phyloP scores from a whole-genome alignment of 2,113 vertebrate species.

The Python bivittatus region DNA sequence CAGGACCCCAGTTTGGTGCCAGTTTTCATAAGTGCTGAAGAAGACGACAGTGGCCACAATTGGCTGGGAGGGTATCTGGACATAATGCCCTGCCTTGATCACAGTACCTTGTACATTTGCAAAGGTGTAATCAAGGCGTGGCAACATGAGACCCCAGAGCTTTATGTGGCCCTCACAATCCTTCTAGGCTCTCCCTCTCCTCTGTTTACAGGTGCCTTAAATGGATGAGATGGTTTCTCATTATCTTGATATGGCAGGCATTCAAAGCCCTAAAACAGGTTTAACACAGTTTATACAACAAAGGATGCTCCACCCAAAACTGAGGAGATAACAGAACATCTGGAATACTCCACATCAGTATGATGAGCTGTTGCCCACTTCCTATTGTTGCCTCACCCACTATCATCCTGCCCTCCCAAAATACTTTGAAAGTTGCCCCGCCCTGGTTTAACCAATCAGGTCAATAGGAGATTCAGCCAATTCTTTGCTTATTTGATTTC shows the following conservation, averaged over 20 bases:
- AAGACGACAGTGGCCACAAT: background rate
- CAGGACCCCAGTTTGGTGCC: background rate
- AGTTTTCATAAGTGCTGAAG: background rate
- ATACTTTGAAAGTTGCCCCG: background rate
- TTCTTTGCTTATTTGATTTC: background rate
- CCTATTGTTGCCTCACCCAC: background rate
- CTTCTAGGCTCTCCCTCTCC: background rate
- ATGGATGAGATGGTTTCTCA: background rate
- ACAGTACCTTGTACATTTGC: background rate
- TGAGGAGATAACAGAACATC: too few relatives aligned
- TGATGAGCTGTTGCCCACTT: too few relatives aligned
- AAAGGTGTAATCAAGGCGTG: background rate
- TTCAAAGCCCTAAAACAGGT: too few relatives aligned
- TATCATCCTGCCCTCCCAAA: background rate
- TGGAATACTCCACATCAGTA: too few relatives aligned
- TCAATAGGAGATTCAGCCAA: background rate
- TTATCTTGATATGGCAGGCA: background rate
- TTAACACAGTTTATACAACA: too few relatives aligned
- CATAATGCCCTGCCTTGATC: background rate
- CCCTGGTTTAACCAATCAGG: background rate
- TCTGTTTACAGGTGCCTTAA: background rate
- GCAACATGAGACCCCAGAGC: background rate
- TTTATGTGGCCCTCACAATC: background rate
- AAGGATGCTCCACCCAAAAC: too few relatives aligned
- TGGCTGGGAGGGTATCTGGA: background rate